Percentiles rank a stretch among this genome's conserved stretches.
phyloP scores from a whole-genome alignment of 2,797 vertebrate genomes.

The Hemibagrus guttatus region DNA sequence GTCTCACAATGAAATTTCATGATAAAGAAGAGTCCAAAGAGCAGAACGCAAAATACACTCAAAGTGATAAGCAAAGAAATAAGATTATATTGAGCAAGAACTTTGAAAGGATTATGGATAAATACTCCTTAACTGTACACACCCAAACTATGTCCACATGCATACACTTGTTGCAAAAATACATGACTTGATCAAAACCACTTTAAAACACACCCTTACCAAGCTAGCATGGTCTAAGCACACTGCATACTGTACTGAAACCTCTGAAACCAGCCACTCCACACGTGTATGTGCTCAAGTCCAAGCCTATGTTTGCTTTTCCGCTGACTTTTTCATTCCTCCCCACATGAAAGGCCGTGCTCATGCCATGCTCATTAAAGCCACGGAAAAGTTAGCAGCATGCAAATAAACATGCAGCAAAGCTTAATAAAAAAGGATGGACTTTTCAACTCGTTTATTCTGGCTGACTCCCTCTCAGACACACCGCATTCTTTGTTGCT shows the following conservation, averaged over 20 bases:
- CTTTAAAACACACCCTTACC: constrained; percentile 21
- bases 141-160: constrained; percentile 17
- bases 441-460: constrained; percentile 29
- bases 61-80: not conserved
- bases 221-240: not conserved
- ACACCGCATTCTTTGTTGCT: not conserved
- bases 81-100: not conserved
- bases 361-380: constrained; percentile 59
- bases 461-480: not conserved
- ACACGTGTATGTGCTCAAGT: constrained; percentile 38
- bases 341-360: constrained; percentile 62
- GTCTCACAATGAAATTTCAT: not conserved
- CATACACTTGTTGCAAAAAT: constrained; percentile 18
- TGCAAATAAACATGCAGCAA: constrained; percentile 42
- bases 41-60: not conserved
- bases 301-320: constrained; percentile 48
- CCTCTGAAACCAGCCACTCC: constrained; percentile 5
- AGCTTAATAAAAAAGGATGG: constrained; percentile 45
- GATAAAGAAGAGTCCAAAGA: not conserved
- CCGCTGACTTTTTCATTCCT: constrained; percentile 47
- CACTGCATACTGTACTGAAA: not conserved
- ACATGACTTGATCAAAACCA: constrained; percentile 19
- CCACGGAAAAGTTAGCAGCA: constrained; percentile 57
- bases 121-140: not conserved
- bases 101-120: not conserved